Evolutionary conservation across 2,113 vertebrate genomes (phyloP).

Genomic region (Candoia aspera): DNA sequence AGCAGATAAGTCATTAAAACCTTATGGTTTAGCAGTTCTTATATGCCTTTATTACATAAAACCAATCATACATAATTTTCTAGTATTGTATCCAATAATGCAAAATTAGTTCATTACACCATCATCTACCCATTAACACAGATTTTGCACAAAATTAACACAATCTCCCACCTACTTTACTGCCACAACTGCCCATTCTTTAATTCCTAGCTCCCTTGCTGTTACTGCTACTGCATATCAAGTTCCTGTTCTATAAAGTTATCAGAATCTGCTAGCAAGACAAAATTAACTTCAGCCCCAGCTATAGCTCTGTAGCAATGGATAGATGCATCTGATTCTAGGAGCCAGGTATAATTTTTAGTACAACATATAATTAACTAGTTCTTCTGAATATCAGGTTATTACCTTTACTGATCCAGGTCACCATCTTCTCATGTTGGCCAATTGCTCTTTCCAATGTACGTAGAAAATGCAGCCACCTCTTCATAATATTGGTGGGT

Average conservation of each 20-base stretch:
- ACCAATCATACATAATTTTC: neutral
- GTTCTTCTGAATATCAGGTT: neutral
- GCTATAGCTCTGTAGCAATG: neutral
- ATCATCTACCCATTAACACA: neutral
- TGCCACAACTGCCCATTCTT: neutral
- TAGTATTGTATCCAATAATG: neutral
- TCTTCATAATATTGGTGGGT: neutral
- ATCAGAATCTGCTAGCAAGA: neutral
- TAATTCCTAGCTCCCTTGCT: neutral
- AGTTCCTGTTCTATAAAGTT: neutral
- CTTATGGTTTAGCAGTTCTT: neutral
- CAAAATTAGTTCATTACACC: neutral
- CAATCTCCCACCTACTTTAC: neutral
- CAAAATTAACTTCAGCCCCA: neutral
- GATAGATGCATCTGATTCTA: neutral
- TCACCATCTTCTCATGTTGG: neutral
- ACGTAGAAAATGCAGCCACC: neutral
- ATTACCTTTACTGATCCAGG: neutral
- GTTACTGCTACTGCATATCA: neutral
- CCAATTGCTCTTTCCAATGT: neutral
- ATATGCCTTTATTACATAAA: neutral
- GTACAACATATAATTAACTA: neutral
- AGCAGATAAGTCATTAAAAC: neutral
- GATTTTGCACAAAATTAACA: neutral
- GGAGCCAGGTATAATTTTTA: neutral